Percentiles rank a stretch among this genome's conserved stretches.
phyloP scores from a whole-genome alignment of 2,113 vertebrate genomes.

The Tychaedon coryphoeus region DNA sequence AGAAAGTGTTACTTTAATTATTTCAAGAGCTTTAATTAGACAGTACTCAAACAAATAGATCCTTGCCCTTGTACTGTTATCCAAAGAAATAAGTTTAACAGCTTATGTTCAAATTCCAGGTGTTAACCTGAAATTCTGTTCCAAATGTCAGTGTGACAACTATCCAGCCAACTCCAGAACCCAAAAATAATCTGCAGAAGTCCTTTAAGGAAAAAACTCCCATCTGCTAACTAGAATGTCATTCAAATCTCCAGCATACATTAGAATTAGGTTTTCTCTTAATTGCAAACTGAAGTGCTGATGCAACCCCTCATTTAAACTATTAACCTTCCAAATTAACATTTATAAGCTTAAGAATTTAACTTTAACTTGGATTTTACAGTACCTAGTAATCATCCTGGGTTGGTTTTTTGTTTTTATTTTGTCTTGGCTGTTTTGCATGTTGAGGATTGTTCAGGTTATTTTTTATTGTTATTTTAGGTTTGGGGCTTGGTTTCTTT shows the following conservation, averaged over 20 bases:
- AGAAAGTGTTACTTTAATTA: not conserved
- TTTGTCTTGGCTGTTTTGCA: not conserved
- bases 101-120: not conserved
- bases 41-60: not conserved
- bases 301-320: not conserved
- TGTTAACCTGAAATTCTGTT: not conserved
- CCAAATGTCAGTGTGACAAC: not conserved
- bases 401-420: too few species aligned
- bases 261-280: not conserved
- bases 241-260: not conserved
- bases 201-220: not conserved
- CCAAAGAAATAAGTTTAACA: not conserved
- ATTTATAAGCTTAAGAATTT: not conserved
- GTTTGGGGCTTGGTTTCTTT: not conserved
- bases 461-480: not conserved
- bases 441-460: not conserved
- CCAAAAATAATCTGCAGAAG: not conserved
- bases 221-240: not conserved
- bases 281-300: not conserved
- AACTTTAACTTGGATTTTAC: not conserved
- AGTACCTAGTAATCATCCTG: not conserved
- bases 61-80: not conserved
- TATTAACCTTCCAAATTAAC: not conserved
- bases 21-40: not conserved
- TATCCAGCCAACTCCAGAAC: not conserved